Base-by-base conservation (phyloP, 2,797 vertebrate species). In the Margarornis squamiger region DNA sequence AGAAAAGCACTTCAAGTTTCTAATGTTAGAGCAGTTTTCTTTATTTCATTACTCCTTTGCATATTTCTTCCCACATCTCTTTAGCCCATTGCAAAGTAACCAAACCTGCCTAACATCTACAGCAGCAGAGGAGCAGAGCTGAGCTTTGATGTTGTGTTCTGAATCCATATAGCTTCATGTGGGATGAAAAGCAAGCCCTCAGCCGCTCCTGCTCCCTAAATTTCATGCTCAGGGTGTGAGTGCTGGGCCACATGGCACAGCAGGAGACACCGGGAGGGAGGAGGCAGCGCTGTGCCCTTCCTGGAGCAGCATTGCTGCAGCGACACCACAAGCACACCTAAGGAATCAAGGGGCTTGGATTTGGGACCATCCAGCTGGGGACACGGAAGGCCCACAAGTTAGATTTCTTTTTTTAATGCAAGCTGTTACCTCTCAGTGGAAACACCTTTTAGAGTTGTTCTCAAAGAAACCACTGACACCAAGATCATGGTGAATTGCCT, bases 241-340 rank as follows among this genome's bases (percentile, higher is more conserved):
- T 6, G 18, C 14, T 24, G 54, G 46, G 32, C 51, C 63, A 54
- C 36, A 4, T 0, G 0, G 45, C 8, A 1, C 39, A 15, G 51
- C 49, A 43, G 29, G 57, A 23, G 36, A 21, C 23, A 7, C 9
- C 12, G 10, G 23, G 8, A 43, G 41, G 29, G 36, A 61, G 63
- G 39, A 14, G 75, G 27, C 17, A 29, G 61, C 0, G 0, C 68
- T 46, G 20, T 66, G 46, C 43, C 6, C 2, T 17, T 54, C 48
- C 54, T 41, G 32, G 20, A 41, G 84, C 51, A 63, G 52, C 51
- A 5, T 22, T 10, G 1, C 34, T 67, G 54, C 51, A 67, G 43
- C 2, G 4, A n/a, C n/a, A 48, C 22, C 41, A 5, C 38, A 34
- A 34, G n/a, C 2, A 0, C 1, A 32, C 10, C 10, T 68, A 2